Percentiles rank a stretch among this genome's conserved stretches.
Evolutionary conservation across 64 coral and sea anemone genomes (phyloP).

Genomic region (Stichodactyla helianthus): DNA sequence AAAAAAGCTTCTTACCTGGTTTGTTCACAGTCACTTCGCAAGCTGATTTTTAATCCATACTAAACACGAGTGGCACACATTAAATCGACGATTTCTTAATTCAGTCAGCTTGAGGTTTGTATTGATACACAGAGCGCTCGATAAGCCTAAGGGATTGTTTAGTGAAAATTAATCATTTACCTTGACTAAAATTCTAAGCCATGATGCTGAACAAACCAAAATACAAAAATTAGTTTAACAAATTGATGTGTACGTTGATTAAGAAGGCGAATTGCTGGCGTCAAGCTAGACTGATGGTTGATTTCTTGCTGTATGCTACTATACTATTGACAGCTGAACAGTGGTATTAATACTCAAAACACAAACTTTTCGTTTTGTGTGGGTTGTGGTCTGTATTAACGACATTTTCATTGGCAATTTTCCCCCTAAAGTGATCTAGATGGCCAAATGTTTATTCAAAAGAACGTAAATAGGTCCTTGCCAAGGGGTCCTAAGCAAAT

Average conservation of each 20-base stretch:
- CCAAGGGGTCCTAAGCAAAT: neutral
- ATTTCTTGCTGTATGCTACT: neutral
- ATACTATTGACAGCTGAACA: neutral
- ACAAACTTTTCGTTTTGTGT: neutral
- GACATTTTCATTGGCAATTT: constrained; percentile 2
- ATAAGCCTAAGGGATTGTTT: neutral
- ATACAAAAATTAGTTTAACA: neutral
- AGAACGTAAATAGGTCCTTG: neutral
- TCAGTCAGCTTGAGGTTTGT: neutral
- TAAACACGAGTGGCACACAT: neutral
- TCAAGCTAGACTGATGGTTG: neutral
- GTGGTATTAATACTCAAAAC: neutral
- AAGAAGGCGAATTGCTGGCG: neutral
- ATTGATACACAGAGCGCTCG: neutral
- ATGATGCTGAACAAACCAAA: neutral
- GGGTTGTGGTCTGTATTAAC: neutral
- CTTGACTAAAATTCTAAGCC: neutral
- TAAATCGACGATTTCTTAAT: too few species aligned
- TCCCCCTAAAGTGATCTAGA: neutral
- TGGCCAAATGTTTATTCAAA: neutral
- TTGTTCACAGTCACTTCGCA: neutral
- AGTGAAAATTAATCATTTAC: neutral
- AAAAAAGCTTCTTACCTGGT: neutral
- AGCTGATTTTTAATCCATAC: neutral
- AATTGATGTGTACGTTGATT: neutral